Conservation (phyloP, 2,888 invertebrate genomes). For the Glyphotaelius pellucidus region DNA sequence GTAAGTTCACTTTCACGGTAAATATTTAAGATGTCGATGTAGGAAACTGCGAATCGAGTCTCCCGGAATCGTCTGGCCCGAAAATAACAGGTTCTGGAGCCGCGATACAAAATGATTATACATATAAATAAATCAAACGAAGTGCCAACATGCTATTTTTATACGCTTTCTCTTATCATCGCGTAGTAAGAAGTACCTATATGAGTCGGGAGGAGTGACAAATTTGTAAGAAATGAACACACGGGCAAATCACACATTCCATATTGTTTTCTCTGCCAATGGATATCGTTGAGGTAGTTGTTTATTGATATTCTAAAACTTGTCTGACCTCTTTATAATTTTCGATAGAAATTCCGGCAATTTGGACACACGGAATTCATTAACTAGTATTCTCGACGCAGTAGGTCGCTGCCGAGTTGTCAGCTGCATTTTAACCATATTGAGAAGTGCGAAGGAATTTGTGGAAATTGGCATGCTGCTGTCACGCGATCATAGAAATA, state of each 20-base stretch:
- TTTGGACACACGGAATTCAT: slow-evolving; percentile 43
- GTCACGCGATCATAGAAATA: background rate
- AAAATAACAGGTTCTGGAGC: background rate
- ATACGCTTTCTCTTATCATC: background rate
- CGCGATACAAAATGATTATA: background rate
- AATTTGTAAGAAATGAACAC: background rate
- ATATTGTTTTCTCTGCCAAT: slow-evolving; percentile 4
- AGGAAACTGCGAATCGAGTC: background rate
- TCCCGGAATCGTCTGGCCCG: background rate
- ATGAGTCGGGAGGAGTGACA: background rate
- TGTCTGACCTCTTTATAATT: slow-evolving; percentile 35
- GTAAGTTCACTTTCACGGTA: background rate
- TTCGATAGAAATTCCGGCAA: slow-evolving; percentile 37
- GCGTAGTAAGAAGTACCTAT: background rate
- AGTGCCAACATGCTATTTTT: background rate
- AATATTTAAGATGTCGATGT: background rate
- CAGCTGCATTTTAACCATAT: slow-evolving; percentile 42
- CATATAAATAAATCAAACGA: background rate
- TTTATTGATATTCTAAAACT: slow-evolving; percentile 47
- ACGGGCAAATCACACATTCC: background rate
- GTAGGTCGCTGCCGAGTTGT: slow-evolving; percentile 38
- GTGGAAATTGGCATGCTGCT: background rate
- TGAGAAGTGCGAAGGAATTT: slow-evolving; percentile 13
- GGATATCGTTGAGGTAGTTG: background rate
- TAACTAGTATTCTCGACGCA: slow-evolving; percentile 27